Conservation (phyloP, 2,888 invertebrate genomes). For the Lysandra bellargus region DNA sequence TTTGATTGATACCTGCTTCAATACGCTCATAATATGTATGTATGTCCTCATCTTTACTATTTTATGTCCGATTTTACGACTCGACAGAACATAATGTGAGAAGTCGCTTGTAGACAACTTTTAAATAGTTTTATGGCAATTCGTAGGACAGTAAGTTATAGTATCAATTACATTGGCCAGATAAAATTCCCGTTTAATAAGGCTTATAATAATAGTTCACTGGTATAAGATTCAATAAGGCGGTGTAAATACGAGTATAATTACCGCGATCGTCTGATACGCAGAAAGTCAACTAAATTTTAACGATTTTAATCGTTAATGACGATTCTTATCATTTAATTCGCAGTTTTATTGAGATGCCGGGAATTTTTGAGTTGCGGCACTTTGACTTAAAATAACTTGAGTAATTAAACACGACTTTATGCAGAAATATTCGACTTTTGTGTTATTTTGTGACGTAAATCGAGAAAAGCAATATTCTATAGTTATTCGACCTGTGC, state of each 20-base stretch:
- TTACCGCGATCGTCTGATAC: background rate
- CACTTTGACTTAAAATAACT: slow-evolving; percentile 7
- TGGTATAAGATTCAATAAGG: background rate
- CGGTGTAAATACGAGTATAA: background rate
- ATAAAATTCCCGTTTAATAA: background rate
- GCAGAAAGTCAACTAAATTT: slow-evolving; percentile 6
- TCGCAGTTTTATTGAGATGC: slow-evolving; percentile 7
- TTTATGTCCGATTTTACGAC: too few species aligned
- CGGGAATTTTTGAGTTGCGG: background rate
- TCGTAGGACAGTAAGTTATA: background rate
- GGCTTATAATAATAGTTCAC: background rate
- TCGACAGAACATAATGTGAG: too few species aligned
- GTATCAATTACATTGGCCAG: background rate
- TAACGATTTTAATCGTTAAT: slow-evolving; percentile 3
- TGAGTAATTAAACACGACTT: background rate
- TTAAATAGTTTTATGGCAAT: background rate
- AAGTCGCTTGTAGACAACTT: too few species aligned
- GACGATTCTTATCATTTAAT: slow-evolving; percentile 9
- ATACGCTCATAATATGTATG: too few species aligned
- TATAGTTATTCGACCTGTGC: too few species aligned
- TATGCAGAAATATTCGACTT: background rate
- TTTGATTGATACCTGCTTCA: too few species aligned
- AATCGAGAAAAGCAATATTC: background rate
- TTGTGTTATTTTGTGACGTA: background rate
- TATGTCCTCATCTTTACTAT: too few species aligned